phyloP scores from a whole-genome alignment of 2,888 invertebrate species.

The Xanthostigma xanthostigma region DNA sequence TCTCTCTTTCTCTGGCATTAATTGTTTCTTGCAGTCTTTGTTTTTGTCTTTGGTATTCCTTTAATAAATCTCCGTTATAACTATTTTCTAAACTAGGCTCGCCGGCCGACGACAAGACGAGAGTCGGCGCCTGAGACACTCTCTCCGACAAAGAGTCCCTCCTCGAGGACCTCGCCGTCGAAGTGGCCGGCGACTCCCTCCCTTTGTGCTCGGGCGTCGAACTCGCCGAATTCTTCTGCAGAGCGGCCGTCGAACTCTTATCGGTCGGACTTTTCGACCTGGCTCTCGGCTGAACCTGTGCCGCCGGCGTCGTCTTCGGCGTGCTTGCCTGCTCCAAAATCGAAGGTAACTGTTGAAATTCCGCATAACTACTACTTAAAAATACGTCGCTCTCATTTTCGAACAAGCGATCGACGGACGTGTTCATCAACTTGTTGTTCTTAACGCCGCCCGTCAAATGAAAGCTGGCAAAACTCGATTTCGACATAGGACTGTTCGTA shows the following conservation, averaged over 20 bases:
- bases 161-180: slow-evolving; percentile 53
- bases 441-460: slow-evolving; percentile 55
- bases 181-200: slow-evolving; percentile 49
- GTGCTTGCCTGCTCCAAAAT: slow-evolving; percentile 36
- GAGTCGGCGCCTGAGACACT: slow-evolving; percentile 22
- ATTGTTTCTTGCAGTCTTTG: slow-evolving; percentile 46
- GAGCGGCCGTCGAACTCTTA: slow-evolving; percentile 13
- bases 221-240: slow-evolving; percentile 28
- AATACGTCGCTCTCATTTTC: slow-evolving; percentile 61
- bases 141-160: slow-evolving; percentile 46
- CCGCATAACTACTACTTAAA: slow-evolving; percentile 53
- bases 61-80: slow-evolving; percentile 53
- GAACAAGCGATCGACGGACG: slow-evolving; percentile 79
- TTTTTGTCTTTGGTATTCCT: slow-evolving; percentile 67
- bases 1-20: slow-evolving; percentile 34
- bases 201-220: slow-evolving; percentile 55
- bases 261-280: slow-evolving; percentile 38
- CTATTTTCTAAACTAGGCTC: slow-evolving; percentile 30
- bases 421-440: slow-evolving; percentile 69
- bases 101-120: slow-evolving; percentile 20
- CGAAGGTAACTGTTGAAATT: slow-evolving; percentile 43
- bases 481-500: slow-evolving; percentile 47
- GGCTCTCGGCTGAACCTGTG: slow-evolving; percentile 26
- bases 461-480: slow-evolving; percentile 77
- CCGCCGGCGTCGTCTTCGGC: slow-evolving; percentile 23